Percentiles rank a stretch among this genome's conserved stretches.
Conservation (phyloP, 1,140 invertebrate species). For the Batillaria attramentaria region DNA sequence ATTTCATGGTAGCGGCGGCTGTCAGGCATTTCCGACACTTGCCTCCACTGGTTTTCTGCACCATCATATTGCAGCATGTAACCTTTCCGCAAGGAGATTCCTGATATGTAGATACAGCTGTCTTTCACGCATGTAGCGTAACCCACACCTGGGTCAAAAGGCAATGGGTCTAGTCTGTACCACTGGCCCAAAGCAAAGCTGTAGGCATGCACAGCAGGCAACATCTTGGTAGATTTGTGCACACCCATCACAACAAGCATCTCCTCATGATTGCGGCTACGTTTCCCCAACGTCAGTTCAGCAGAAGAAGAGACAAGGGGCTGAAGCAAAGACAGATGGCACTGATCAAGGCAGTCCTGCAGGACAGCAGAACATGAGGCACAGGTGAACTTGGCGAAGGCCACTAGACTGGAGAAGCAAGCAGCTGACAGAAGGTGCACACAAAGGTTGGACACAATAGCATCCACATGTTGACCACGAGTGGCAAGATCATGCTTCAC, state of each 20-base stretch:
- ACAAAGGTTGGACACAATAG: constrained; percentile 43
- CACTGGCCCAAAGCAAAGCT: constrained; percentile 44
- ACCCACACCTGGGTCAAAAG: constrained; percentile 52
- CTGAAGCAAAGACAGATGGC: constrained; percentile 27
- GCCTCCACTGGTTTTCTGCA: constrained; percentile 42
- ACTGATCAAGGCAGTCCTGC: constrained; percentile 20
- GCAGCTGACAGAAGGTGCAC: constrained; percentile 41
- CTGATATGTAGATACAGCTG: constrained; percentile 51
- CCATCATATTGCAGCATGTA: constrained; percentile 47
- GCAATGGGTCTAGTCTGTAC: constrained; percentile 43
- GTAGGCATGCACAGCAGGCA: constrained; percentile 45
- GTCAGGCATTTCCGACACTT: constrained; percentile 48
- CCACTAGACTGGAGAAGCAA: constrained; percentile 32
- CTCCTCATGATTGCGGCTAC: constrained; percentile 43
- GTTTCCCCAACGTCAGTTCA: constrained; percentile 19
- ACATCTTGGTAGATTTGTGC: constrained; percentile 38
- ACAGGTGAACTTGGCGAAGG: constrained; percentile 35
- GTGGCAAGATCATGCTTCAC: constrained; percentile 45
- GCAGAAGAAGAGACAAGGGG: constrained; percentile 23
- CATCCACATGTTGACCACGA: constrained; percentile 39
- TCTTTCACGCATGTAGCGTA: constrained; percentile 52
- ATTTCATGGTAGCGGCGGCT: constrained; percentile 51
- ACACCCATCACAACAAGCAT: constrained; percentile 45
- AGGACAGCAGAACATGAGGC: constrained; percentile 33
- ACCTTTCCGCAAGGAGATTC: constrained; percentile 42